Evolutionary conservation across 1,140 invertebrate genomes (phyloP), one percentile per base, ranked within the genome.

Genomic region (Saccostrea glomerata): DNA sequence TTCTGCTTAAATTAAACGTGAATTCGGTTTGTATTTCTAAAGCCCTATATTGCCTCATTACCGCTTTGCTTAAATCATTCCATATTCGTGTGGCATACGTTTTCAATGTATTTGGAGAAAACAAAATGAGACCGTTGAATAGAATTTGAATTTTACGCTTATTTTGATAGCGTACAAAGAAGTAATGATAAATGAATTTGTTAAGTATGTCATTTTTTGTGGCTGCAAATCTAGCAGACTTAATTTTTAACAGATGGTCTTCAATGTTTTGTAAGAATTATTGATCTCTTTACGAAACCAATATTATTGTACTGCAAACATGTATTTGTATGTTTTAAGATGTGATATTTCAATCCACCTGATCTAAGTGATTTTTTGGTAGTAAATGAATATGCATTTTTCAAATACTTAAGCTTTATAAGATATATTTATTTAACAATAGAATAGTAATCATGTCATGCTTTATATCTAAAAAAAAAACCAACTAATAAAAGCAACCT

Each of bases 191-290:
- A 30, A 77, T 13, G 70, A 6, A 77, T 30, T n/a, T 77, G 70
- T 25, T 30, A 77, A 77, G 15, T 30, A 73, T 13, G 58, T 20
- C 15, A 15, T 63, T 20, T 20, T 63, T 63, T 20, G 58, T 63
- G 5, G n/a, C 17, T 63, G 15, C 7, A 1, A 63, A 63, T 20
- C 58, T 20, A 30, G 13, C 25, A 36, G 70, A 77, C 25, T 30
- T 77, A 77, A 77, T 77, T 30, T 63, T 60, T 36, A 77, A 77
- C 70, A 77, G 70, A 77, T 77, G 47, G 70, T 77, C 30, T 9
- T 77, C 25, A 36, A 77, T 25, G 20, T 36, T 77, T 12, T 77
- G 25, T 15, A 36, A 77, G 23, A 77, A 77, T 47, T 9, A 47
- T 77, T 13, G 11, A 25, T 77, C 70, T 77, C 7, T 12, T 77